Evolutionary conservation across 2,888 invertebrate species (phyloP).

Genomic region (Oligia fasciuncula): DNA sequence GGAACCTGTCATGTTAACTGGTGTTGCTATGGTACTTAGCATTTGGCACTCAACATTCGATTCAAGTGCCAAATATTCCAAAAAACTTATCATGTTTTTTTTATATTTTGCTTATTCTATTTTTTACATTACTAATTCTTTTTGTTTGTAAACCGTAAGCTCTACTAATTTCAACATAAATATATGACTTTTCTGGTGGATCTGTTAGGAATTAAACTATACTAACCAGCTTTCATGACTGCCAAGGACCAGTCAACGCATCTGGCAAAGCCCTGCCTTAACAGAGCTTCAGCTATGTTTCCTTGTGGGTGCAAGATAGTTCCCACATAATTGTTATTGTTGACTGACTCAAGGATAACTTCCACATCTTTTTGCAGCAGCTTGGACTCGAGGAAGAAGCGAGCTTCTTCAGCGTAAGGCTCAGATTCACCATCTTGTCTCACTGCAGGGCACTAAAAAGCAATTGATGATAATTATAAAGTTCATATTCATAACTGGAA

Average conservation of each 20-base stretch:
- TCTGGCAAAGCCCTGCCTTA: constrained; percentile 97
- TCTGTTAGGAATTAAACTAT: neutral
- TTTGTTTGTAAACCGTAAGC: neutral
- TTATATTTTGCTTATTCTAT: neutral
- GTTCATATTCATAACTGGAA: neutral
- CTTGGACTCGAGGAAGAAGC: constrained; percentile 97
- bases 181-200: neutral
- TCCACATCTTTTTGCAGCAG: constrained; percentile 97
- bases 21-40: constrained; percentile 1
- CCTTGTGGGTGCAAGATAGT: constrained; percentile 97
- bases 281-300: constrained; percentile 97
- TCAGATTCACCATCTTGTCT: constrained; percentile 94
- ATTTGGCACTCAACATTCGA: constrained; percentile 34
- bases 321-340: constrained; percentile 98
- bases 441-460: constrained; percentile 92
- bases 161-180: neutral
- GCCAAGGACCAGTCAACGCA: constrained; percentile 91
- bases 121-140: neutral
- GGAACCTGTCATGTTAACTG: neutral
- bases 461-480: constrained; percentile 10
- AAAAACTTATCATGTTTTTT: constrained; percentile 12
- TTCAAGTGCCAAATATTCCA: constrained; percentile 30
- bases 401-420: constrained; percentile 95
- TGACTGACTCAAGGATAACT: constrained; percentile 96
- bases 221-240: constrained; percentile 85